Percentiles rank a stretch among this genome's conserved stretches.
Conservation (phyloP, 2,797 vertebrate species). For the Gadopsis bispinosus region DNA sequence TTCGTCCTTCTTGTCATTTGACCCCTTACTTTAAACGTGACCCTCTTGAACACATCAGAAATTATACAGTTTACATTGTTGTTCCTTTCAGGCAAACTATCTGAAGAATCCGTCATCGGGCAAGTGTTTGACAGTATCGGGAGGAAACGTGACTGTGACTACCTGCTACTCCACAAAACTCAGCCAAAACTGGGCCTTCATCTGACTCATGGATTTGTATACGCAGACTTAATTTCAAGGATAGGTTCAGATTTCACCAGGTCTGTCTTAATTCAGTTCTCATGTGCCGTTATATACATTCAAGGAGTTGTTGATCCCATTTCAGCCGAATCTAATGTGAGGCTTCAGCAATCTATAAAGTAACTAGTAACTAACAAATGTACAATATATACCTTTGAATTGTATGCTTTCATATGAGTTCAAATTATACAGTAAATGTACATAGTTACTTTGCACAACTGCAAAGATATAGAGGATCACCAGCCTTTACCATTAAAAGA, state of each 20-base stretch:
- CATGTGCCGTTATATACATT: not conserved
- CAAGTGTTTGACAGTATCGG: conserved; percentile 79
- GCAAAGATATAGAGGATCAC: not conserved
- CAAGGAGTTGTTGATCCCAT: not conserved
- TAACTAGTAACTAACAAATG: no score
- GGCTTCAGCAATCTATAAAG: no score
- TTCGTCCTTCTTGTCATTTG: conserved; percentile 51
- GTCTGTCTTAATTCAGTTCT: not conserved
- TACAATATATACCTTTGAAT: no score
- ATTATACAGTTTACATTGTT: conserved; percentile 5
- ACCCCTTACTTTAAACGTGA: not conserved
- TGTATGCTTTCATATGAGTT: no score
- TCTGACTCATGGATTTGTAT: conserved; percentile 54
- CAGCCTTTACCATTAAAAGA: not conserved
- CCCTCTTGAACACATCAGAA: not conserved
- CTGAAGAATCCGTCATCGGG: conserved; percentile 81
- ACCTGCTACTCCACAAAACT: conserved; percentile 76
- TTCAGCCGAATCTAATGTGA: conserved; percentile 1
- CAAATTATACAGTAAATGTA: no score
- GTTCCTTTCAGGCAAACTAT: conserved; percentile 75
- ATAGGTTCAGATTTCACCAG: not conserved
- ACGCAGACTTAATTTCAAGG: not conserved
- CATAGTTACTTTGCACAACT: not conserved
- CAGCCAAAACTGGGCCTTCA: conserved; percentile 86
- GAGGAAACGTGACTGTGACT: conserved; percentile 72